Evolutionary conservation across 2,888 invertebrate species (phyloP), one percentile per base, ranked within the genome.

Genomic region (Tiliacea citrago): DNA sequence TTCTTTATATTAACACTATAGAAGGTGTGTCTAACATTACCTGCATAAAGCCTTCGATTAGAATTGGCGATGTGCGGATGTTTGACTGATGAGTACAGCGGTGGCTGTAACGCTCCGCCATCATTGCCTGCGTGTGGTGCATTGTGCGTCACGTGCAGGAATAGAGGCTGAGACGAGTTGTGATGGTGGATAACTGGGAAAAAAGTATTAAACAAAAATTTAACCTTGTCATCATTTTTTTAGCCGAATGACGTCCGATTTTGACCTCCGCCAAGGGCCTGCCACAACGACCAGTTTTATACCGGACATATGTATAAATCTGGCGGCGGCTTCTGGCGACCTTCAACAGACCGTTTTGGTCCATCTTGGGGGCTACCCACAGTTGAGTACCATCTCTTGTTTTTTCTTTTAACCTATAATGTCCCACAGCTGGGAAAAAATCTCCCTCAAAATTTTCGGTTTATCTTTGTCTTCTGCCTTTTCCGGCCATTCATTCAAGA

Each of bases 81-180:
- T 88, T 97, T 97, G 65, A 97, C 94, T 10, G 97, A 95, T 12
- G 97, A 97, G 88, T 97, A 97, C 68, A 97, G 96, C 0, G 98
- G 98, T 0, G 98, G 98, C 91, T 98, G 98, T 73, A 98, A 93
- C 0, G 97, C 97, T 18, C 97, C 97, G 61, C 98, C 98, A 0
- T 95, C 94, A 89, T 98, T 98, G 21, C 97, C 98, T 0, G 98
- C 97, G 92, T 99, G 99, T 0, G 98, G 97, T 0, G 98, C 98
- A 73, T 98, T 96, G 93, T 99, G 98, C 0, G 98, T 97, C 67
- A 99, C 88, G 91, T 98, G 97, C 75, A 99, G 95, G 91, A 99
- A 99, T 77, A 99, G 93, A 0, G 99, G 98, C 53, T 93, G 91
- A 21, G 97, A 93, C 0, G 89, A 88, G 85, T 98, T 96, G 90